Evolutionary conservation across 2,797 vertebrate genomes (phyloP).

Genomic region (Oryzias dopingdopingensis): DNA sequence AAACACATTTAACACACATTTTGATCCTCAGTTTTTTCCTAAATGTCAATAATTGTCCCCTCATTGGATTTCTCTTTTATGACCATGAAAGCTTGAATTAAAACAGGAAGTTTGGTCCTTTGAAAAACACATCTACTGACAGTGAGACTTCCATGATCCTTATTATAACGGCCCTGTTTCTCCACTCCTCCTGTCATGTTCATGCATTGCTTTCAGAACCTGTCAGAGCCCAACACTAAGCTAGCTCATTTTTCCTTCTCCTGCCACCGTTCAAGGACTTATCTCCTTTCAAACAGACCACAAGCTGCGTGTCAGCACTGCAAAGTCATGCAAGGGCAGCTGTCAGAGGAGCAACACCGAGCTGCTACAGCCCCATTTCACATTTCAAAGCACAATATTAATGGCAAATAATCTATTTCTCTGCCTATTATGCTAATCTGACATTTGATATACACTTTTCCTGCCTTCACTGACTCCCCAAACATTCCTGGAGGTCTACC

Average conservation of each 20-base stretch:
- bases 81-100: too few species aligned
- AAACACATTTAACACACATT: too few species aligned
- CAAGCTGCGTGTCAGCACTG: constrained; percentile 40
- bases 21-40: too few species aligned
- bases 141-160: constrained; percentile 3
- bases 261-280: constrained; percentile 57
- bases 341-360: constrained; percentile 42
- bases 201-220: constrained; percentile 40
- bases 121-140: background rate
- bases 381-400: constrained; percentile 60
- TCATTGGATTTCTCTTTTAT: too few species aligned
- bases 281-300: constrained; percentile 60
- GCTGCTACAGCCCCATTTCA: constrained; percentile 40
- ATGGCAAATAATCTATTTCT: constrained; percentile 53
- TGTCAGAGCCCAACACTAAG: constrained; percentile 53
- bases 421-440: constrained; percentile 58
- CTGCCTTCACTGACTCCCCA: constrained; percentile 21
- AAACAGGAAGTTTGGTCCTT: too few species aligned
- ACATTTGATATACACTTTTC: constrained; percentile 45
- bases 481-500: constrained; percentile 4
- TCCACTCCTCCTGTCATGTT: constrained; percentile 47
- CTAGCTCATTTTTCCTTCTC: constrained; percentile 48
- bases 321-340: constrained; percentile 66
- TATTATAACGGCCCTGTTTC: constrained; percentile 39
- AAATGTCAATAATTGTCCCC: too few species aligned